Base-by-base conservation (phyloP, 2,888 invertebrate species). In the Notocelia uddmanniana region DNA sequence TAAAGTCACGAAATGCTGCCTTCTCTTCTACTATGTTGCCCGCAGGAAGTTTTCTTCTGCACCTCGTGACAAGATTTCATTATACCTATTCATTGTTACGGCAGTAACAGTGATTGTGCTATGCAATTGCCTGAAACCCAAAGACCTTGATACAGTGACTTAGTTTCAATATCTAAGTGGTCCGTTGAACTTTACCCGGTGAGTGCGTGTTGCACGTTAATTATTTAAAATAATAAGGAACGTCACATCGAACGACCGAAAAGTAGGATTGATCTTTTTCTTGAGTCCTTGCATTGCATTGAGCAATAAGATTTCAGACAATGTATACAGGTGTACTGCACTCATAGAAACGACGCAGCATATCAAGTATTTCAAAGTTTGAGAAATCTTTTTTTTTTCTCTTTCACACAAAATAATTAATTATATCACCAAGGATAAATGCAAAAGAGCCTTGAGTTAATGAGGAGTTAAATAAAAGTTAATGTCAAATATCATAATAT, bases 91-190 rank as follows among this genome's bases (percentile, higher is more conserved):
- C 37, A 54, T 54, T 64, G 54, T 23, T 54, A 54, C 64, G 64
- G 37, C 52, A n/a, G 45, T 26, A 21, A 41, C 18, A n/a, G 37
- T 63, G 63, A 63, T 63, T 63, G 64, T 64, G 52, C 34, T 60
- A 31, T 73, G 79, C 81, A 80, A 81, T 75, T 81, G 86, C 83
- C 89, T 90, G 89, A 91, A 92, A 91, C 86, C 81, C 73, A 73
- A 79, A 88, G 89, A 83, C 92, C 92, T 92, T 92, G 92, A 84
- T 89, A 90, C 84, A 91, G 88, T 92, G 91, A 92, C 92, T 93
- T 90, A 90, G 89, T 91, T 92, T 88, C 89, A 89, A 90, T 92
- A 90, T 87, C 86, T 84, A 83, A 85, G 81, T 88, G 88, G 88
- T 89, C 88, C 89, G 88, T 89, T 92, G 91, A 92, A 90, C 90